Evolutionary conservation across 1,140 invertebrate genomes (phyloP).

Genomic region (Druon quercuslanigerum): DNA sequence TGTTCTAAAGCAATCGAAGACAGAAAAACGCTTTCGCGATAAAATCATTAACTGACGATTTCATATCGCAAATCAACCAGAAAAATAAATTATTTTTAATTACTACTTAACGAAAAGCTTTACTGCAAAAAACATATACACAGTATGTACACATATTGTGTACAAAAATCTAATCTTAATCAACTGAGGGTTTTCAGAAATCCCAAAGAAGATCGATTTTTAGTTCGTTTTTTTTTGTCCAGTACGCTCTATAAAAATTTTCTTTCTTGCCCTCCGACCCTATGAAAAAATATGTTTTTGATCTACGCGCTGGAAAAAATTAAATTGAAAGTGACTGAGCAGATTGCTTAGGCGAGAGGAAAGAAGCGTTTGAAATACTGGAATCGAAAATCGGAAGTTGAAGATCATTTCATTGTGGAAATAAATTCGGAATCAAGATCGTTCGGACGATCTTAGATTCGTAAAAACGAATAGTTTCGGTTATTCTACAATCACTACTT

Average conservation of each 20-base stretch:
- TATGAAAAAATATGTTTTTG: slow-evolving; percentile 17
- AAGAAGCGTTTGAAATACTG: slow-evolving; percentile 21
- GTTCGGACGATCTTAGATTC: background rate
- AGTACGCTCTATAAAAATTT: slow-evolving; percentile 55
- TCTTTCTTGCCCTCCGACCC: background rate
- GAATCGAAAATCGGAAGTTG: slow-evolving; percentile 18
- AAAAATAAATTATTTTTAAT: slow-evolving; percentile 21
- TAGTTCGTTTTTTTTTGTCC: slow-evolving; percentile 52
- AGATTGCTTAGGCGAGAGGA: background rate
- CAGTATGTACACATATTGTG: slow-evolving; percentile 19
- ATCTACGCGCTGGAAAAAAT: slow-evolving; percentile 5
- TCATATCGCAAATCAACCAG: slow-evolving; percentile 17
- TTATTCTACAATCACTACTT: slow-evolving; percentile 1
- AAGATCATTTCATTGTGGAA: slow-evolving; percentile 15
- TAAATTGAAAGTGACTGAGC: background rate
- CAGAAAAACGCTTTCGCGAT: background rate
- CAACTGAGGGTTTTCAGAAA: slow-evolving; percentile 35
- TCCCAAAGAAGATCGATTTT: slow-evolving; percentile 42
- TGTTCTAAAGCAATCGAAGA: background rate
- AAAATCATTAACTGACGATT: background rate
- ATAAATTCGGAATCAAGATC: background rate
- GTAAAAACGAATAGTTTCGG: slow-evolving; percentile 11
- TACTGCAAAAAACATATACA: slow-evolving; percentile 20
- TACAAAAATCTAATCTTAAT: slow-evolving; percentile 39
- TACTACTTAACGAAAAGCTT: slow-evolving; percentile 27